Percentiles rank a stretch among this genome's conserved stretches.
Evolutionary conservation across 2,113 vertebrate genomes (phyloP).

Genomic region (Crotophaga sulcirostris): DNA sequence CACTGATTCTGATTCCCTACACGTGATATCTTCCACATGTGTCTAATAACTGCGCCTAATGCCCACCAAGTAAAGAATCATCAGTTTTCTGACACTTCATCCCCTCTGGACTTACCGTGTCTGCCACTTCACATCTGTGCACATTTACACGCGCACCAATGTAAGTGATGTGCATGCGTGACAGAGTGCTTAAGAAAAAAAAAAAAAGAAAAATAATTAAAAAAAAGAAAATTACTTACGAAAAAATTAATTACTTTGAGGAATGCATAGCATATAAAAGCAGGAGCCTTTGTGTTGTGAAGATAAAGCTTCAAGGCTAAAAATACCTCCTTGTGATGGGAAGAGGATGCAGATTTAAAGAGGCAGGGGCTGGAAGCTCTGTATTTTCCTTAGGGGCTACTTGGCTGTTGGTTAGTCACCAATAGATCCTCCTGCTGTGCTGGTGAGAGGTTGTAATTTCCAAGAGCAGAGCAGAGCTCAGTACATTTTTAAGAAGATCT

Average conservation of each 20-base stretch:
- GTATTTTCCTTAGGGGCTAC: not conserved
- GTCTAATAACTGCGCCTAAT: not conserved
- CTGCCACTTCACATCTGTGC: not conserved
- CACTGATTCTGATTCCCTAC: not conserved
- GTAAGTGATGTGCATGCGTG: not conserved
- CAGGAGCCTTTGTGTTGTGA: not conserved
- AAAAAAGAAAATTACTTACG: not conserved
- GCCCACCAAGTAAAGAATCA: not conserved
- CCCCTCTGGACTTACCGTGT: not conserved
- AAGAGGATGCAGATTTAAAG: slow-evolving; percentile 7
- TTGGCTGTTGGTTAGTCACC: not conserved
- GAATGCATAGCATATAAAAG: not conserved
- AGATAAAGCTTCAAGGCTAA: not conserved
- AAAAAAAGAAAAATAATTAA: too few relatives aligned
- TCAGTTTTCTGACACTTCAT: not conserved
- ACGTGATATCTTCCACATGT: not conserved
- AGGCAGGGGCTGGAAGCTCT: not conserved
- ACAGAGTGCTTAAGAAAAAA: not conserved
- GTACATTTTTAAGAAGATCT: not conserved
- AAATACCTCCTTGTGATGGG: not conserved
- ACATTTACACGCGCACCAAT: not conserved
- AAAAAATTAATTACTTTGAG: not conserved
- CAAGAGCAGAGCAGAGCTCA: not conserved
- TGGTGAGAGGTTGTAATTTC: not conserved
- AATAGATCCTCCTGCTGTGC: not conserved